Percentiles rank a stretch among this genome's conserved stretches.
These are phyloP conservation scores for Trematocara marginatum DNA, from an alignment of 2,113 vertebrate species.

Conservation along the genomic window DNA sequence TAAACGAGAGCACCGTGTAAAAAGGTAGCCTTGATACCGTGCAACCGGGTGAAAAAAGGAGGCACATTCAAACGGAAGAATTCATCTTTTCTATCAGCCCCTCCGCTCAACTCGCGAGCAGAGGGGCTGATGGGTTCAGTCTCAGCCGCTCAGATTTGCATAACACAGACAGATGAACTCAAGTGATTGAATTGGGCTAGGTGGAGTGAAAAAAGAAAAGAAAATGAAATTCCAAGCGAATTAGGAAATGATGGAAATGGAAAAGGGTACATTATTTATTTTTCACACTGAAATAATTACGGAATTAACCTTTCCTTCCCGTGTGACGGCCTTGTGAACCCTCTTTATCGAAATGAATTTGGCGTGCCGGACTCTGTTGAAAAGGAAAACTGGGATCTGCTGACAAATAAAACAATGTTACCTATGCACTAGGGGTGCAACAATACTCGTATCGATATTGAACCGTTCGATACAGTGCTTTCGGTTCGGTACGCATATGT, in stretches of 20 bases:
- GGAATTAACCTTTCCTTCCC: conserved; percentile 58
- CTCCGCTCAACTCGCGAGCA: conserved; percentile 24
- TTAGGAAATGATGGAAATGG: conserved; percentile 58
- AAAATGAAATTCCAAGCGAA: conserved; percentile 68
- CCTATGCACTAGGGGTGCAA: neutral
- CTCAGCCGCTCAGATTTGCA: conserved; percentile 69
- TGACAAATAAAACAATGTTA: conserved; percentile 18
- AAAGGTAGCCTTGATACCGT: conserved; percentile 74
- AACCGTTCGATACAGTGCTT: no score
- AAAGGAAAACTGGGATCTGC: conserved; percentile 21
- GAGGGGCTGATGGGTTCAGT: conserved; percentile 58
- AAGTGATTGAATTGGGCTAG: conserved; percentile 70
- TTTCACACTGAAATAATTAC: conserved; percentile 66
- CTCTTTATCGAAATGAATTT: conserved; percentile 49
- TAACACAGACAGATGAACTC: conserved; percentile 73
- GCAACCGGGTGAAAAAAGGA: conserved; percentile 57
- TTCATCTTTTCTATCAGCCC: conserved; percentile 62
- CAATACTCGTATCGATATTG: no score
- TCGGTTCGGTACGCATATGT: no score
- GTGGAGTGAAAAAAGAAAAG: conserved; percentile 47
- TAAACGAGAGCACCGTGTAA: conserved; percentile 64
- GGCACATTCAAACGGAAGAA: conserved; percentile 67
- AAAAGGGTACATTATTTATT: conserved; percentile 65
- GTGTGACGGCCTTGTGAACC: conserved; percentile 44
- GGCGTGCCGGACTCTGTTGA: conserved; percentile 18